These are phyloP conservation scores for Mesorhabditis belari DNA, from an alignment of 2,888 invertebrate species.

Conservation along the genomic window DNA sequence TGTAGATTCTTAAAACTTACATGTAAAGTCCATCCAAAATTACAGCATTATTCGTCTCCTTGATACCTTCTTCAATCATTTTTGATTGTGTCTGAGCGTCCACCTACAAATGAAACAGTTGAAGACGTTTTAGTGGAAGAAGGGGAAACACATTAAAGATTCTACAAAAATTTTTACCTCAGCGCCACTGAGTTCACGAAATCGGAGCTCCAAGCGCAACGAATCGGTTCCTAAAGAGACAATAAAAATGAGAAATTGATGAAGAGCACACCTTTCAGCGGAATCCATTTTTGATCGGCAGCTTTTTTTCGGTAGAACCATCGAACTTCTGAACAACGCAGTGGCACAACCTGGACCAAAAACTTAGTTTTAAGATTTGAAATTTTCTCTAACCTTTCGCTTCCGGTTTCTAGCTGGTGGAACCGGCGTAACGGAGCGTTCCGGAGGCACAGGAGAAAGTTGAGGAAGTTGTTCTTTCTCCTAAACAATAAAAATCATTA, in stretches of 20 bases:
- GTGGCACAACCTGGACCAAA: constrained; percentile 31
- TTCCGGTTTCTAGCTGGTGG: constrained; percentile 15
- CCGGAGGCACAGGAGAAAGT: not conserved
- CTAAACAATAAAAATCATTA: too few relatives aligned
- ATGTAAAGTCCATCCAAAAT: constrained; percentile 47
- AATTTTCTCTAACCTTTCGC: constrained; percentile 8
- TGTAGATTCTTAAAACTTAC: not conserved
- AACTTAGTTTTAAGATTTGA: not conserved
- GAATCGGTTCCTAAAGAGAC: constrained; percentile 43
- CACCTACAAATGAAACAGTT: constrained; percentile 1
- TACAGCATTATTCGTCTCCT: constrained; percentile 27
- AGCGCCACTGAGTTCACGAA: constrained; percentile 29
- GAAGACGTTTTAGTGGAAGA: constrained; percentile 1
- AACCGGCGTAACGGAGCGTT: constrained; percentile 5
- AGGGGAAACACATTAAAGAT: too few relatives aligned
- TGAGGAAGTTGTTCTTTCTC: too few relatives aligned
- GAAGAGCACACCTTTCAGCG: constrained; percentile 25
- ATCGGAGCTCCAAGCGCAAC: constrained; percentile 45
- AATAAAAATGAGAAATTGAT: not conserved
- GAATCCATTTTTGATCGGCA: constrained; percentile 21
- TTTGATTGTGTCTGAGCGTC: not conserved
- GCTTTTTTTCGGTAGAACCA: constrained; percentile 40
- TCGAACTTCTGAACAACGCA: constrained; percentile 39
- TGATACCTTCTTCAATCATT: constrained; percentile 1
- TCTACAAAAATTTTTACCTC: constrained; percentile 12